Percentiles rank a stretch among this genome's conserved stretches.
phyloP scores from a whole-genome alignment of 2,113 vertebrate genomes.

The Progne subis region DNA sequence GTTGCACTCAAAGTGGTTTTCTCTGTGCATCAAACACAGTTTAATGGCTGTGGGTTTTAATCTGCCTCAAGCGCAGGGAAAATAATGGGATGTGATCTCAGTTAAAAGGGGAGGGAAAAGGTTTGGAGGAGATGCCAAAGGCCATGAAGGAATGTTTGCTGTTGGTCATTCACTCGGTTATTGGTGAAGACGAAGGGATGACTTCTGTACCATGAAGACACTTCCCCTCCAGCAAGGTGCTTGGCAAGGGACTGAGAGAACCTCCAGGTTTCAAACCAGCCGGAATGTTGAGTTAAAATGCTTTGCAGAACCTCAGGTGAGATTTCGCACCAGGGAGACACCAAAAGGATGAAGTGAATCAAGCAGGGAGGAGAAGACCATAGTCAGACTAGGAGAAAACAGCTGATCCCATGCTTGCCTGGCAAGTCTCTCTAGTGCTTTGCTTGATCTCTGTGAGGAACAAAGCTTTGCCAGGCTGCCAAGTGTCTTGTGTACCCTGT shows the following conservation, averaged over 20 bases:
- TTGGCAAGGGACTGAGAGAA: neutral
- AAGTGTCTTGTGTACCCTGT: neutral
- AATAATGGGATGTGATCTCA: neutral
- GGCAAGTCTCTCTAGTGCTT: neutral
- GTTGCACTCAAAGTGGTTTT: neutral
- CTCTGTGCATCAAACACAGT: neutral
- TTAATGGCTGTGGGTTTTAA: neutral
- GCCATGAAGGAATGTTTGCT: neutral
- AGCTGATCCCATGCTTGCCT: neutral
- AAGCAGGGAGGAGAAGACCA: neutral
- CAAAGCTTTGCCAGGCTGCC: neutral
- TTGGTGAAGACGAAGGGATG: neutral
- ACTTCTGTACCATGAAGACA: accelerated
- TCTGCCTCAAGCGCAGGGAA: neutral
- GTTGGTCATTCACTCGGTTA: neutral
- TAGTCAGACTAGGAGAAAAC: neutral
- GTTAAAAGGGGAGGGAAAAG: neutral
- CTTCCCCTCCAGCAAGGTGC: neutral
- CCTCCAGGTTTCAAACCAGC: neutral
- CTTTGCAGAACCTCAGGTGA: neutral
- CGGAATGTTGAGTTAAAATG: neutral
- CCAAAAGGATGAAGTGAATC: neutral
- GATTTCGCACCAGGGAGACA: neutral
- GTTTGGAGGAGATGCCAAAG: neutral
- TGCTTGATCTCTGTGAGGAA: neutral